Evolutionary conservation across 2,888 invertebrate species (phyloP), one percentile per base, ranked within the genome.

Genomic region (Drosophila anomelani): DNA sequence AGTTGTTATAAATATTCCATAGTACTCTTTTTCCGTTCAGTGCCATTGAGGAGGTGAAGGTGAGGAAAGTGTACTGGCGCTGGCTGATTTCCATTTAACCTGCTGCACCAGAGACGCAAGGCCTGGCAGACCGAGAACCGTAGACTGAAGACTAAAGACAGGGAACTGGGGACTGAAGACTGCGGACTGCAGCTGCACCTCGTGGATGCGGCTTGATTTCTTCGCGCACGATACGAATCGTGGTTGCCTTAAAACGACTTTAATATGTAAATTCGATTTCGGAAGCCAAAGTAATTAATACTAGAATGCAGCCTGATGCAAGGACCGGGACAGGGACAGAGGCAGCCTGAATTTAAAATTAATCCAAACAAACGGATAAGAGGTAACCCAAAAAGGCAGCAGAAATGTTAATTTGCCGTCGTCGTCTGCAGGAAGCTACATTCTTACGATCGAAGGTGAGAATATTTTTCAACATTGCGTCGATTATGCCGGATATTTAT

Each of bases 231-330:
- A 88, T 89, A 88, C 85, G 75, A 88, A 88, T 83, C 83, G 75
- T 72, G 60, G 53, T 63, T 86, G 84, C 84, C 79, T 85, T 80
- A 76, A 85, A 91, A 91, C 88, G 90, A 89, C 90, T 89, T 89
- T 79, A 90, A 90, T 91, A 91, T 91, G 90, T 91, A 91, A 91
- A 91, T 90, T 90, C 88, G 89, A 90, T 92, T 92, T 92, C 91
- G 91, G 91, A 91, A 92, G 91, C 91, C 90, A 91, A 90, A 91
- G 92, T 92, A 92, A 92, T 92, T 92, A 92, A 92, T 92, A 92
- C 91, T 85, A 85, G 84, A 83, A 91, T 83, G 86, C 77, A 84
- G 80, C 75, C 51, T 51, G 82, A 90, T 83, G 85, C 77, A 82
- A 79, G 72, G 46, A 26, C 79, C 61, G 69, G 55, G 49, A 41